phyloP scores from a whole-genome alignment of 2,888 invertebrate genomes.

The Phyto melanocephala region DNA sequence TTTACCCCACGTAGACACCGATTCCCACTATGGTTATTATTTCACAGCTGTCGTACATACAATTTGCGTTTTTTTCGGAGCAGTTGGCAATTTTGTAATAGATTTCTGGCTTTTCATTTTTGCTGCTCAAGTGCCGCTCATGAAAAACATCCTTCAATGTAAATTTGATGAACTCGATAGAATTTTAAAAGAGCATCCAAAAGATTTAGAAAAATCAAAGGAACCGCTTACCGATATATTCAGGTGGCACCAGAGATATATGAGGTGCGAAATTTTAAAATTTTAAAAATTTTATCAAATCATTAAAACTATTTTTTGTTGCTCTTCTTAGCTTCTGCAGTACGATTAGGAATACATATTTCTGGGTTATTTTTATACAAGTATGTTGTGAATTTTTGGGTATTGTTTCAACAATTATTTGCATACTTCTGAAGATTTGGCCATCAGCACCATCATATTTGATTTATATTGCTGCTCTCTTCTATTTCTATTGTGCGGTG shows the following conservation, averaged over 20 bases:
- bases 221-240: conserved; percentile 24
- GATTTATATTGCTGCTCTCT: background rate
- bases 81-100: conserved; percentile 24
- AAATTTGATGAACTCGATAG: conserved; percentile 41
- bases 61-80: background rate
- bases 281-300: no score
- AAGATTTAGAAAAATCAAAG: background rate
- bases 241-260: conserved; percentile 49
- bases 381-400: background rate
- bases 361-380: conserved; percentile 26
- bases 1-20: background rate
- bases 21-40: conserved; percentile 24
- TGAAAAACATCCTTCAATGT: conserved; percentile 42
- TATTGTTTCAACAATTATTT: conserved; percentile 24
- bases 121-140: conserved; percentile 32
- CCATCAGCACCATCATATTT: background rate
- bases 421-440: conserved; percentile 15
- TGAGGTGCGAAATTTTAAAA: conserved; percentile 4
- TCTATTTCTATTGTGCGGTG: conserved; percentile 9
- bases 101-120: conserved; percentile 29
- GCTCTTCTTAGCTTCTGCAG: background rate
- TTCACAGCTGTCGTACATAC: background rate
- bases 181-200: background rate
- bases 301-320: no score
- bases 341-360: background rate